Conservation (phyloP, 2,797 vertebrate species). For the Pipistrellus pipistrellus region DNA sequence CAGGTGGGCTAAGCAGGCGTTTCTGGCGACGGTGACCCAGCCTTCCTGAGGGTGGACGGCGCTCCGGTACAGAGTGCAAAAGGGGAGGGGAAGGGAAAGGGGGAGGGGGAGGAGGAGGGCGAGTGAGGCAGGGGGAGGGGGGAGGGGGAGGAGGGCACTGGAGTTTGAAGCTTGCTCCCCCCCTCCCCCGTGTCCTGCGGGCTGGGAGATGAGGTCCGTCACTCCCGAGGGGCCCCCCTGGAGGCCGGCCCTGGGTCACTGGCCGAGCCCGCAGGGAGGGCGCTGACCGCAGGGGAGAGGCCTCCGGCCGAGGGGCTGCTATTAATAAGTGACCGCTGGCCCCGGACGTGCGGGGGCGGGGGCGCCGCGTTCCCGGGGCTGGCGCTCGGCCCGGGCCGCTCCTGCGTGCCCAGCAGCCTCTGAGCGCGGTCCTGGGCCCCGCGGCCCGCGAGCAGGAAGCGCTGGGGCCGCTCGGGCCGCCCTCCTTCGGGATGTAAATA, state of each 20-base stretch:
- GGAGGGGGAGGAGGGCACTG: rapidly evolving
- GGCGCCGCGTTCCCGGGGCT: slow-evolving; percentile 57
- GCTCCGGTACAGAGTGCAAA: rapidly evolving
- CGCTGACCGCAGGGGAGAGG: neutral
- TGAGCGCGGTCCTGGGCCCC: neutral
- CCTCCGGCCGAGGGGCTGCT: slow-evolving; percentile 38
- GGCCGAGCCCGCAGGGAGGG: neutral
- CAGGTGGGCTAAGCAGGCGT: rapidly evolving
- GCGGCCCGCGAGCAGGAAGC: slow-evolving; percentile 50
- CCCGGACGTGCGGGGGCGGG: slow-evolving; percentile 2
- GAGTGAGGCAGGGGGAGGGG: no score
- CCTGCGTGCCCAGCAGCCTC: slow-evolving; percentile 13
- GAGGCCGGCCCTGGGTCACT: neutral
- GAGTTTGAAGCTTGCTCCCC: neutral
- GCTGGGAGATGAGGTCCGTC: neutral
- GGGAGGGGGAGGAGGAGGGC: no score
- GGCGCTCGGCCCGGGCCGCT: neutral
- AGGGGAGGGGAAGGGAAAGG: rapidly evolving
- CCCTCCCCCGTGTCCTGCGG: rapidly evolving
- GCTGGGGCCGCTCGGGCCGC: neutral
- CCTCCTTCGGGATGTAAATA: slow-evolving; percentile 63
- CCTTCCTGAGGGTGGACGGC: rapidly evolving
- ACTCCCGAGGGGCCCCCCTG: neutral
- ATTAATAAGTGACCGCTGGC: slow-evolving; percentile 76
- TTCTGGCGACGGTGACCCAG: rapidly evolving